These are phyloP conservation scores for Harpalus rufipes DNA, from an alignment of 2,888 invertebrate species.

Conservation along the genomic window DNA sequence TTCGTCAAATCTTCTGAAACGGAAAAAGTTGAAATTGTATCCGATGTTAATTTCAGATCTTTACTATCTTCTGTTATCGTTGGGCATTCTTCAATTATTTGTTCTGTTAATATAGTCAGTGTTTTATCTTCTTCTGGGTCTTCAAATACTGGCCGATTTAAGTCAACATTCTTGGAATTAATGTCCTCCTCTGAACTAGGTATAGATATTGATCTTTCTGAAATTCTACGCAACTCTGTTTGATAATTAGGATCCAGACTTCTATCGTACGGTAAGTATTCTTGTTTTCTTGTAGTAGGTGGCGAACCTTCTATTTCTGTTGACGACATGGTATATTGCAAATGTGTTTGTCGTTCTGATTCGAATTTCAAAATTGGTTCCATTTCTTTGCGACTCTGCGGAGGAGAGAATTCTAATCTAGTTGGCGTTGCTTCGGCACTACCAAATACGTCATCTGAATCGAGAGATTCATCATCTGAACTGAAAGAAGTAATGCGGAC, in stretches of 20 bases:
- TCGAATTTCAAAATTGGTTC: slow-evolving; percentile 86
- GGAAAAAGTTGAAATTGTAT: slow-evolving; percentile 56
- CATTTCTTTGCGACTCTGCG: slow-evolving; percentile 87
- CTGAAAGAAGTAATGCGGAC: slow-evolving; percentile 88
- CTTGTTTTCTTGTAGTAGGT: slow-evolving; percentile 85
- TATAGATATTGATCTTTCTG: slow-evolving; percentile 87
- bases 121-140: slow-evolving; percentile 72
- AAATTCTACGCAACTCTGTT: slow-evolving; percentile 84
- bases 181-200: slow-evolving; percentile 87
- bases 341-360: slow-evolving; percentile 84
- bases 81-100: slow-evolving; percentile 79
- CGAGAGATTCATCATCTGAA: slow-evolving; percentile 87
- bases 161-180: slow-evolving; percentile 80
- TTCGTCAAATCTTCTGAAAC: slow-evolving; percentile 61
- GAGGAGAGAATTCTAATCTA: slow-evolving; percentile 86
- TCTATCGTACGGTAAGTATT: slow-evolving; percentile 80
- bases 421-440: slow-evolving; percentile 87
- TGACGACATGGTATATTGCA: slow-evolving; percentile 83
- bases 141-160: slow-evolving; percentile 75
- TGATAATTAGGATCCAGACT: slow-evolving; percentile 82
- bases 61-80: slow-evolving; percentile 65
- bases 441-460: slow-evolving; percentile 88
- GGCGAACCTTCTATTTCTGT: slow-evolving; percentile 89
- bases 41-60: slow-evolving; percentile 69
- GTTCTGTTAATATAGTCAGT: slow-evolving; percentile 73